These are phyloP conservation scores for Sycophila sp. DNA, from an alignment of 1,140 invertebrate genomes.

Conservation along the genomic window DNA sequence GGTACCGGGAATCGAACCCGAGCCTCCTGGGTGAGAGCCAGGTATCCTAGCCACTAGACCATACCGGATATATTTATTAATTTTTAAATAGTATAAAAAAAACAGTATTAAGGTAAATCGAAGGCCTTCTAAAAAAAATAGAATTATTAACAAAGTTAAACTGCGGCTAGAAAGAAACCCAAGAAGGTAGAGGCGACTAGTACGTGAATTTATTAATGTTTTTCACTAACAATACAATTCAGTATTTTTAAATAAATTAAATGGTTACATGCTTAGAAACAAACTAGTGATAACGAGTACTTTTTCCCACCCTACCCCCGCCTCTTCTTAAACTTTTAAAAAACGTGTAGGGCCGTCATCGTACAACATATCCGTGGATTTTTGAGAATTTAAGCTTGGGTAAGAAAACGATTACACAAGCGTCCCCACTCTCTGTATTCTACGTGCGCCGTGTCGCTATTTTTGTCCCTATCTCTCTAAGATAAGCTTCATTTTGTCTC, in stretches of 20 bases:
- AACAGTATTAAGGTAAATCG: too few species aligned
- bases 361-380: conserved; percentile 5
- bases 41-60: conserved; percentile 84
- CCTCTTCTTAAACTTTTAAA: conserved; percentile 18
- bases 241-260: too few species aligned
- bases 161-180: too few species aligned
- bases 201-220: too few species aligned
- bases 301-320: not conserved
- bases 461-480: not conserved
- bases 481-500: not conserved
- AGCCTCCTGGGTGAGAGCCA: conserved; percentile 84
- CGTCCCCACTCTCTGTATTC: not conserved
- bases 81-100: not conserved
- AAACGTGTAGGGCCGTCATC: not conserved
- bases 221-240: too few species aligned
- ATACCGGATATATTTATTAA: conserved; percentile 54
- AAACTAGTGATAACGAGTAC: conserved; percentile 15
- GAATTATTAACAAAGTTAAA: too few species aligned
- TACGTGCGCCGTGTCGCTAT: not conserved
- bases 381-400: not conserved
- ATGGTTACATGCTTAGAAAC: too few species aligned
- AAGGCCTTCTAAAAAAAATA: too few species aligned
- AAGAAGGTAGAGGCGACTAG: too few species aligned
- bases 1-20: conserved; percentile 82
- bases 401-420: conserved; percentile 10